Conservation (phyloP, 1,140 invertebrate genomes). For the Melitaea cinxia region DNA sequence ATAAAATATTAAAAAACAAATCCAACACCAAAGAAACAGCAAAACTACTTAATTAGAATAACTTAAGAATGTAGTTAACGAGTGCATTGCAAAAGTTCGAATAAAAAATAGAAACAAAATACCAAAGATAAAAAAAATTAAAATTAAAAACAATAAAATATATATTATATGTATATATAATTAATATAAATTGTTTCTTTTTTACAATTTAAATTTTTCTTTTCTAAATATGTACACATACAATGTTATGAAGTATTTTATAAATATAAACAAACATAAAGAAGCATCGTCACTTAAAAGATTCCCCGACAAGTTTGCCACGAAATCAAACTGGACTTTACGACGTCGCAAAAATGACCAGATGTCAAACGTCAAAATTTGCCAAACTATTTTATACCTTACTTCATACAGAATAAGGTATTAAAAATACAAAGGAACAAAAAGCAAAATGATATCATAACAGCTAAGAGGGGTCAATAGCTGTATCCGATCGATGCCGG, state of each 20-base stretch:
- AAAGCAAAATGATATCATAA: constrained; percentile 48
- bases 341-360: constrained; percentile 34
- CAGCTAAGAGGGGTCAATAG: constrained; percentile 57
- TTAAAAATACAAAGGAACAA: constrained; percentile 22
- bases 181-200: too few species aligned
- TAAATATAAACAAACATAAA: background rate
- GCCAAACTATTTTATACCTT: constrained; percentile 19
- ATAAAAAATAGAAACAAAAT: too few species aligned
- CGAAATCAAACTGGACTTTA: constrained; percentile 22
- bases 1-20: too few species aligned
- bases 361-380: constrained; percentile 14
- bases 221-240: too few species aligned
- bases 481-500: constrained; percentile 62
- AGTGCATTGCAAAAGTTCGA: too few species aligned
- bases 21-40: too few species aligned
- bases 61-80: too few species aligned
- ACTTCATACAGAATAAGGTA: background rate
- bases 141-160: too few species aligned
- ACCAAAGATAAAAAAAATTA: too few species aligned
- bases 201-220: too few species aligned
- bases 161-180: too few species aligned
- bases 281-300: background rate
- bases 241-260: background rate
- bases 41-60: too few species aligned
- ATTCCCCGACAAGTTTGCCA: constrained; percentile 16